Evolutionary conservation across 2,888 invertebrate species (phyloP), one percentile per base, ranked within the genome.

Genomic region (Ectemnius continuus): DNA sequence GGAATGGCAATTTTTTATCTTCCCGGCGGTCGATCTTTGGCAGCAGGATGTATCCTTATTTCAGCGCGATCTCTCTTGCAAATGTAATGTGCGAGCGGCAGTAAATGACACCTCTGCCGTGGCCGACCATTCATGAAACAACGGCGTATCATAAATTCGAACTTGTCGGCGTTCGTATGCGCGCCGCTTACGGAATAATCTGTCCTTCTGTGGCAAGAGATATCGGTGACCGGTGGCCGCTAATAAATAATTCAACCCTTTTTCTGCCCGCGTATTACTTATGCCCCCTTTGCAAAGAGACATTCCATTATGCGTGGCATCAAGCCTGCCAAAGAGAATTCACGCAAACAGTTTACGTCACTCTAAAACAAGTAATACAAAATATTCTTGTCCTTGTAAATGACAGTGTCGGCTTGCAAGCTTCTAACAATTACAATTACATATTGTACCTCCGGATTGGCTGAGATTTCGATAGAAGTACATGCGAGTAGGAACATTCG

Each of bases 401-500:
- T 23, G 23, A 23, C 23, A 23, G 3, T 23, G 23, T 2, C 23
- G 23, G 23, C 2, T 23, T 23, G 2, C 23, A 2, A 23, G 23
- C 23, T 23, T 3, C 2, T 23, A 23, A 23, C 23, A 23, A 3
- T 23, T 23, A 23, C 23, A 23, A 23, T 23, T 23, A 3, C 36
- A 36, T 36, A 11, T 36, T 6, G 4, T 1, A 8, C 36, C 6
- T 36, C 5, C 36, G 8, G 4, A 11, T 36, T 36, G 8, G 11
- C 36, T 4, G 8, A 0, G 36, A 3, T 11, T 36, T 36, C 36
- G 11, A 36, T 6, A 61, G 47, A 68, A 67, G 79, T 81, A 82
- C 83, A 83, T 71, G 73, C 76, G 67, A 70, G 84, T 82, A 86
- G 84, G 82, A 79, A 83, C 82, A 84, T 83, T 78, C 73, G 59